Conservation (phyloP, 2,797 vertebrate genomes). For the Tympanoctomys barrerae region DNA sequence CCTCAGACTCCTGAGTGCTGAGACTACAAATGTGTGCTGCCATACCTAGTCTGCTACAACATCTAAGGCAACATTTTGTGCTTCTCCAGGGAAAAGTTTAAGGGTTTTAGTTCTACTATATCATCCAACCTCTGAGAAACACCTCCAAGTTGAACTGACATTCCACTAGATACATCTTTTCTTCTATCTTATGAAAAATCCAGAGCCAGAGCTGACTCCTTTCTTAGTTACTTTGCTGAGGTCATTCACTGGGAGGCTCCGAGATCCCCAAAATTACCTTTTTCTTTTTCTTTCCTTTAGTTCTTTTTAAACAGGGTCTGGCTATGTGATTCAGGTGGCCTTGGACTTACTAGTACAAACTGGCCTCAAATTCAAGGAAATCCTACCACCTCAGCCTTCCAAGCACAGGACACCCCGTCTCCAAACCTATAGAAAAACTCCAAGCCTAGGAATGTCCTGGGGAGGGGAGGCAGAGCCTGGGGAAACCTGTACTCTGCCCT, state of each 20-base stretch:
- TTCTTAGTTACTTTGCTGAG: background rate
- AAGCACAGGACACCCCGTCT: background rate
- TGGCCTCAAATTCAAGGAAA: background rate
- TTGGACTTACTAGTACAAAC: background rate
- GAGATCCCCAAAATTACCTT: background rate
- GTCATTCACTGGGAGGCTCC: background rate
- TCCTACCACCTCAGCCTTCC: background rate
- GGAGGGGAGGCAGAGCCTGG: constrained; percentile 66
- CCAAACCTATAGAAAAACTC: constrained; percentile 79
- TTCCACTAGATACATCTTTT: background rate
- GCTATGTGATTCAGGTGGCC: background rate
- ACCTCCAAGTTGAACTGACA: background rate
- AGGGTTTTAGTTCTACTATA: background rate
- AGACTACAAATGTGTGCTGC: too few relatives aligned
- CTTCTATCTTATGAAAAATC: background rate
- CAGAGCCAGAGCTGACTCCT: background rate
- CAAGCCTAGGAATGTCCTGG: constrained; percentile 75
- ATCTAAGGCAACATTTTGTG: background rate
- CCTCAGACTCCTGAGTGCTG: background rate
- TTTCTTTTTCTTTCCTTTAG: background rate
- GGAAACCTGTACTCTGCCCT: constrained; percentile 65
- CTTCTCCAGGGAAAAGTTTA: background rate
- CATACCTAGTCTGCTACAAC: background rate
- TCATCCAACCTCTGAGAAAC: background rate
- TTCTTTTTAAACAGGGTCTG: background rate